Conservation (phyloP, 1,140 invertebrate genomes). For the Drosophila sucinea region DNA sequence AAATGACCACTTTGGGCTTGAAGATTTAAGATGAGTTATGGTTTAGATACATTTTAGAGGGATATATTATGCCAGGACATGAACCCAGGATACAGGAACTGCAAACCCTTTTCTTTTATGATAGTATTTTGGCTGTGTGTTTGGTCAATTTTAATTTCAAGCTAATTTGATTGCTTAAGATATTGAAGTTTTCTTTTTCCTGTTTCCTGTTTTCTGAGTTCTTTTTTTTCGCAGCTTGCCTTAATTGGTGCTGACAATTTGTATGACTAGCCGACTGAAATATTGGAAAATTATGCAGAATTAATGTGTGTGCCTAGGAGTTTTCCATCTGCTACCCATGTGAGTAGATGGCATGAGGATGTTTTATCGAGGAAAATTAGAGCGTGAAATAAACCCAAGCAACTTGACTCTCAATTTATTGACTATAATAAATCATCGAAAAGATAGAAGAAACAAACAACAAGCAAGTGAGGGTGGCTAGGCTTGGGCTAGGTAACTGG, state of each 20-base stretch:
- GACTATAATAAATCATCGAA: constrained; percentile 66
- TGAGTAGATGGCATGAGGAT: constrained; percentile 23
- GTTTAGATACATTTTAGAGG: constrained; percentile 16
- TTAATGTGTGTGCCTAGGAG: constrained; percentile 54
- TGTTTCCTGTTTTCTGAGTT: constrained; percentile 10
- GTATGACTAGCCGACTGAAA: constrained; percentile 58
- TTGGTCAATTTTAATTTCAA: constrained; percentile 37
- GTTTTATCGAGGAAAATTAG: constrained; percentile 74
- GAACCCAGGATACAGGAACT: constrained; percentile 18
- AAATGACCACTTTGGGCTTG: constrained; percentile 64
- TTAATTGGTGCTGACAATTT: constrained; percentile 76
- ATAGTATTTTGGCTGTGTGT: neutral
- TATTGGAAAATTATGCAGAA: constrained; percentile 75
- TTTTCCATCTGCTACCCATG: constrained; percentile 64
- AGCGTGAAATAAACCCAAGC: constrained; percentile 69
- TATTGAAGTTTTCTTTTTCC: neutral
- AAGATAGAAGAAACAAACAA: constrained; percentile 19
- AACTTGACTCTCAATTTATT: constrained; percentile 62
- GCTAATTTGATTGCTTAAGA: constrained; percentile 19
- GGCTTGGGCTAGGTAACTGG: constrained; percentile 17
- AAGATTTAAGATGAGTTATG: constrained; percentile 63
- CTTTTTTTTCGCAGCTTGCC: constrained; percentile 36
- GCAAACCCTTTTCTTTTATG: constrained; percentile 51
- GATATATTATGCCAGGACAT: constrained; percentile 66
- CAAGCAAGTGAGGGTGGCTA: constrained; percentile 6